phyloP scores from a whole-genome alignment of 92 coral and sea anemone genomes.

The Porites evermanni region DNA sequence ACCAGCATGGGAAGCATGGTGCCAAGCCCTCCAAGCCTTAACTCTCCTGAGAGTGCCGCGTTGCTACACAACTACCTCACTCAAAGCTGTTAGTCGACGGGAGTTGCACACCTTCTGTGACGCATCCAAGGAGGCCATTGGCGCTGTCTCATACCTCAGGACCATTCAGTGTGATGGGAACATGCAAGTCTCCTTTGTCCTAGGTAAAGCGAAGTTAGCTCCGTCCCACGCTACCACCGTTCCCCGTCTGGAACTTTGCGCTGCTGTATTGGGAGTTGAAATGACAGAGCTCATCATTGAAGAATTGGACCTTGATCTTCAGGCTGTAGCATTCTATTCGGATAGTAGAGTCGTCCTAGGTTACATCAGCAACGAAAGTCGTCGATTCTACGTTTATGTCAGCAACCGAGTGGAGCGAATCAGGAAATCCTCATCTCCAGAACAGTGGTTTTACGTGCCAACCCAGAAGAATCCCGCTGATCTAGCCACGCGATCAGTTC shows the following conservation, averaged over 20 bases:
- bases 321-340: too few relatives aligned
- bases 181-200: too few relatives aligned
- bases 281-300: too few relatives aligned
- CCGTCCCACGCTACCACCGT: too few relatives aligned
- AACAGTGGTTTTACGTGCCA: constrained; percentile 56
- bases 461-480: constrained; percentile 60
- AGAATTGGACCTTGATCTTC: too few relatives aligned
- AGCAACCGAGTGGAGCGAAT: constrained; percentile 58
- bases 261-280: too few relatives aligned
- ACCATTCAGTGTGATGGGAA: background rate
- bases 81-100: background rate
- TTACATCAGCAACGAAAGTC: constrained; percentile 56
- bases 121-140: constrained; percentile 49
- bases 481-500: constrained; percentile 58
- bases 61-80: background rate
- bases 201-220: too few relatives aligned
- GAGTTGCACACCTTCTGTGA: constrained; percentile 11
- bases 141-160: constrained; percentile 45
- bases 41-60: constrained; percentile 18
- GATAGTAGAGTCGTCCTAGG: too few relatives aligned
- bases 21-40: constrained; percentile 19
- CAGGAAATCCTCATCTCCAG: constrained; percentile 48
- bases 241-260: too few relatives aligned
- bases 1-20: constrained; percentile 35
- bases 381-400: constrained; percentile 57